Conservation (phyloP, 1,140 invertebrate species). For the Arion vulgaris region DNA sequence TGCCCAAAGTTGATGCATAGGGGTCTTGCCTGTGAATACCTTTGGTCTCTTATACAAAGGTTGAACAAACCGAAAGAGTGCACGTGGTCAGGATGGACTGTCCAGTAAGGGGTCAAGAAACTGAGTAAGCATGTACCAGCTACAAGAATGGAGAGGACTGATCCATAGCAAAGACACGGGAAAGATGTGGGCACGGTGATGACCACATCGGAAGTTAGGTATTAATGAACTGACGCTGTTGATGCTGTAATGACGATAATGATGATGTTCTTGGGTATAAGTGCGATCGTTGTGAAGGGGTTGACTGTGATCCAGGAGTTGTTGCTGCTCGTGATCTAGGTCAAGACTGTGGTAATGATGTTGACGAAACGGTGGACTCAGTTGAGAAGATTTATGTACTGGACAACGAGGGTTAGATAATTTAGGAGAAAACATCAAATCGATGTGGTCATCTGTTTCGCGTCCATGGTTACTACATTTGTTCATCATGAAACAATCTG, state of each 20-base stretch:
- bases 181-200: conserved; percentile 34
- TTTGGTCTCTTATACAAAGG: conserved; percentile 46
- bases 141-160: conserved; percentile 63
- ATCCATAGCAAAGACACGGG: conserved; percentile 66
- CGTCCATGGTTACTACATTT: not conserved
- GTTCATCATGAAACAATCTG: not conserved
- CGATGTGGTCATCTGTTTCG: not conserved
- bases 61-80: conserved; percentile 64
- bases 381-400: not conserved
- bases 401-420: not conserved
- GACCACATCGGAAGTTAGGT: not conserved
- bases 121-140: conserved; percentile 59
- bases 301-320: not conserved
- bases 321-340: not conserved
- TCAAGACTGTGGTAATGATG: no score
- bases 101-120: conserved; percentile 68
- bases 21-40: conserved; percentile 21
- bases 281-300: not conserved
- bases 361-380: no score
- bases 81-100: conserved; percentile 53
- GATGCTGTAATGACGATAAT: not conserved
- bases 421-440: not conserved
- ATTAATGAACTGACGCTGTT: conserved; percentile 19
- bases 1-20: conserved; percentile 60
- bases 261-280: not conserved